Base-by-base conservation (phyloP, 2,113 vertebrate species). In the Lophius piscatorius region DNA sequence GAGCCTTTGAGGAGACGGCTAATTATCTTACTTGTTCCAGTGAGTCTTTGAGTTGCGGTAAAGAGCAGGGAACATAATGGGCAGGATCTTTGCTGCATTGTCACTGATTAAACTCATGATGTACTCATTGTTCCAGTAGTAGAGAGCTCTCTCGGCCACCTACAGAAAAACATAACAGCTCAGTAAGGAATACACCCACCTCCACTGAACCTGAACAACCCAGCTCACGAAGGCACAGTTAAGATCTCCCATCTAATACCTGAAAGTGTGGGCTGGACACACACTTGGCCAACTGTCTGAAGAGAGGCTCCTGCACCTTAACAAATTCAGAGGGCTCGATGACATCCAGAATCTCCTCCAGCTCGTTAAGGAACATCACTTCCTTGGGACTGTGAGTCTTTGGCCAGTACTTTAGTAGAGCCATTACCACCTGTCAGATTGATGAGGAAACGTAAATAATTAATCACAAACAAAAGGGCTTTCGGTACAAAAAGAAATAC, bases 31-130 rank as follows among this genome's bases (percentile, higher is more conserved):
- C 97, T 99, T 99, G 94, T 99, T 99, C 97, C 97, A 99, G 90
- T 99, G 97, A 54, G 95, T 98, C 92, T 99, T 99, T 12, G 96
- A 98, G 92, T 99, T 99, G 78, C 97, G 94, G 89, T 99, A 99
- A 71, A 99, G 87, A 39, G 97, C 95, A 0, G 97, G 97, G 68
- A 99, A 99, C 97, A 99, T 99, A 64, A 99, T 98, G 44, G 97
- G 97, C 76, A 99, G 92, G 75, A 99, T 99, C 89, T 93, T 97
- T 7, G 96, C 96, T 21, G 97, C 96, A 0, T 99, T 99, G 90
- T 98, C 96, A 12, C 95, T 98, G 90, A 98, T 97, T 54, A 98
- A 90, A 75, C 96, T 98, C 96, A 98, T 98, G 84, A 98, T 98
- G 88, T 98, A 98, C 70, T 96, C 95, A 40, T 98, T 97, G 84